Base-by-base conservation (phyloP, 2,797 vertebrate genomes). In the Chloroceryle amazona region DNA sequence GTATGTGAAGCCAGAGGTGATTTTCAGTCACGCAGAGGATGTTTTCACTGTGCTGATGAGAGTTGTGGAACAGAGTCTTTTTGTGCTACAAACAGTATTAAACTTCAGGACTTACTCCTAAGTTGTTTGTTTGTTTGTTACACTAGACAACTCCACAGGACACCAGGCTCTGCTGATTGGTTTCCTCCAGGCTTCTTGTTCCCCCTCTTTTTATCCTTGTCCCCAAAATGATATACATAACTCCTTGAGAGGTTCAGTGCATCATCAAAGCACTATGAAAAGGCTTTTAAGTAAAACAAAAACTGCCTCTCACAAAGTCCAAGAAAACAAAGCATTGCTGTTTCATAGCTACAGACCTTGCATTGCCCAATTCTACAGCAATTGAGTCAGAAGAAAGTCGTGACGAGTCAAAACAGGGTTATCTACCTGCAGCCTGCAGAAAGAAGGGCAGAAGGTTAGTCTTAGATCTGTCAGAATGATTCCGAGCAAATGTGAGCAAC, bases 1-100 rank as follows among this genome's bases (percentile, higher is more conserved):
- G 35, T 28, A 5, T 0, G 0, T 29, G 44, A 57, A n/a, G 7
- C 12, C 49, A 65, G 20, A 6, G 5, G 9, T 52, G 1, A 42
- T 80, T 85, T 72, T 47, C 39, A 39, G 12, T 74, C 47, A 23
- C 4, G 0, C 7, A 46, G 12, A 80, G 26, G 51, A 22, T 35
- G 20, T 82, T 9, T 60, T 75, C 18, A 16, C 26, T 55, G 15
- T 84, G 35, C 55, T 76, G 61, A 18, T 57, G 55, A 33, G 5
- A 75, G 42, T 46, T 42, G 31, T 0, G 2, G n/a, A 83, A 31
- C 28, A 35, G 51, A 37, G 8, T 7, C 3, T 39, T 86, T 81
- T 25, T 65, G 57, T 74, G 23, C 52, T 63, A 67, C 29, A 62
- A 86, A 33, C 5, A 31, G 11, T 19, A 47, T 22, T 68, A 70